A percentile compares a stretch with the other conserved stretches of the same genome.
Conservation (phyloP, 1,140 invertebrate species). For the Drosophila kikkawai region DNA sequence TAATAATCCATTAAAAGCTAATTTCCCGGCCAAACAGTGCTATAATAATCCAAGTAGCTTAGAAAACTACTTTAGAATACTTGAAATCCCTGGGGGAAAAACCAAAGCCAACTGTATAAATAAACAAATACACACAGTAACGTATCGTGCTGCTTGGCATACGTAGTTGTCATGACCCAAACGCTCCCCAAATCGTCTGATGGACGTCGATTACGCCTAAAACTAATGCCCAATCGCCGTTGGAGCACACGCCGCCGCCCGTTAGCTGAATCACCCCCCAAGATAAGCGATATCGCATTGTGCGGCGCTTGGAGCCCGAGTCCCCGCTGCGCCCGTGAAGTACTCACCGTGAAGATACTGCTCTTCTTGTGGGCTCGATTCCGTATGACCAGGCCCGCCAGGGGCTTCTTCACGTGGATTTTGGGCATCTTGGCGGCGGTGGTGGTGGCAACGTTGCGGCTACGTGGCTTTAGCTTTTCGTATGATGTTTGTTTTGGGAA, state of each 20-base stretch:
- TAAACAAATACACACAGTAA: background rate
- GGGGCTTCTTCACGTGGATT: conserved; percentile 84
- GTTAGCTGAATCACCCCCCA: conserved; percentile 33
- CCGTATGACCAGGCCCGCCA: conserved; percentile 89
- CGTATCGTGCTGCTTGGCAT: conserved; percentile 9
- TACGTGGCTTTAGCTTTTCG: conserved; percentile 50
- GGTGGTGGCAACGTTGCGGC: conserved; percentile 55
- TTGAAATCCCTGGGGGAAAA: conserved; percentile 7
- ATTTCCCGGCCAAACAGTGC: background rate
- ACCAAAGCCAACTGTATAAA: conserved; percentile 10
- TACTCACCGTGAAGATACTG: conserved; percentile 89
- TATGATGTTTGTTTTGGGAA: conserved; percentile 28
- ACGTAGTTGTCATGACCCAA: conserved; percentile 16
- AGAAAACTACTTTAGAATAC: conserved; percentile 2
- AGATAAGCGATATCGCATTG: conserved; percentile 27
- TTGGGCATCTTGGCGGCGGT: conserved; percentile 76
- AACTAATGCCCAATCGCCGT: conserved; percentile 37
- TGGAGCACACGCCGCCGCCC: conserved; percentile 21
- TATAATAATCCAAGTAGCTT: conserved; percentile 2
- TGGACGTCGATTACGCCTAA: conserved; percentile 34
- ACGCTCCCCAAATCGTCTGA: conserved; percentile 25
- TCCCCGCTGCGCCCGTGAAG: background rate
- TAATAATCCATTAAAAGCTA: background rate
- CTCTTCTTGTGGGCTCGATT: conserved; percentile 91
- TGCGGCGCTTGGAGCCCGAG: background rate